Evolutionary conservation across 2,888 invertebrate genomes (phyloP), one percentile per base, ranked within the genome.

Genomic region (Nipponacmea schrenckii): DNA sequence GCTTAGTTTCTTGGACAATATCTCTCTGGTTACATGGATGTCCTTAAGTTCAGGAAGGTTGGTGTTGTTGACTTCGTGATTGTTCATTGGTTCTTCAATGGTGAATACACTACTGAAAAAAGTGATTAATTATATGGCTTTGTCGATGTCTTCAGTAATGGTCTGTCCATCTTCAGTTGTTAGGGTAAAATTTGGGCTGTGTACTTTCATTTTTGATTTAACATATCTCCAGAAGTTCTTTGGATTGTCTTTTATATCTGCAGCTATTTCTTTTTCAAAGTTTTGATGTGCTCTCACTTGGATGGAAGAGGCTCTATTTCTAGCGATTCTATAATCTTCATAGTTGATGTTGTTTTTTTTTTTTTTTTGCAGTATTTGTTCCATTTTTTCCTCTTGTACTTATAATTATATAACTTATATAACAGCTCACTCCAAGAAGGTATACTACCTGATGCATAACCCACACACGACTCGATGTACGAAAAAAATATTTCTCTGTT

Each of bases 61-160:
- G n/a, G 24, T 56, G n/a, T n/a, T n/a, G 20, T 24, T 20, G 0
- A 56, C 10, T 24, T 2, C 24, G 10, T 10, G 56, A 3, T 12
- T 14, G 4, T 24, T 45, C 17, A 20, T 56, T 14, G 12, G 31
- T 10, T 68, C 64, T 24, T 64, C 56, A 15, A 50, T 24, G 5
- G 62, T 62, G 24, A 70, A 70, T 24, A 70, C 39, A 8, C 44
- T 39, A 48, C 65, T 65, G 26, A 70, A 70, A 20, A 72, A 68
- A 20, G 15, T 65, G 15, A 68, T 72, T 14, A 68, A 17, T 24
- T 48, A 24, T 31, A 67, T 63, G 31, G 63, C 56, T n/a, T 67
- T 69, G 24, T 67, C 45, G 27, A 64, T 20, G 20, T 56, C 24
- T 20, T 24, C 24, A 20, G 20, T 24, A 20, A 56, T 20, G 12